These are phyloP conservation scores for Smutsia gigantea DNA, from an alignment of 2,797 vertebrate species.

Conservation along the genomic window DNA sequence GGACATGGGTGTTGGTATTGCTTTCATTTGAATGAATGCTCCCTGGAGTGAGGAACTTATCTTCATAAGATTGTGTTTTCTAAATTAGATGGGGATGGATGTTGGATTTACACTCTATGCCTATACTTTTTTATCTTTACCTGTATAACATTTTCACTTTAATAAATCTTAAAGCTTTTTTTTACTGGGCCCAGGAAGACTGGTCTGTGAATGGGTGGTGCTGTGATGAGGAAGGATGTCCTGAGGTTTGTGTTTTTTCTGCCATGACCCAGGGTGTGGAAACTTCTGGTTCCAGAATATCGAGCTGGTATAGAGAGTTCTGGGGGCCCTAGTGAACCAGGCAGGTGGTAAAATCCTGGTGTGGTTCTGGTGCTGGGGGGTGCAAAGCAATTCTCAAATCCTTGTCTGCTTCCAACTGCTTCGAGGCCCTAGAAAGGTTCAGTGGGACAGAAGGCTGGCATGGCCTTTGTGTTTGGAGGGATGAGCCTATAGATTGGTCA, in stretches of 20 bases:
- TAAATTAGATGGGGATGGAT: neutral
- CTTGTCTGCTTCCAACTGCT: neutral
- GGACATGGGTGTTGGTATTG: neutral
- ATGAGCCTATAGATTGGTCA: neutral
- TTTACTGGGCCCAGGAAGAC: neutral
- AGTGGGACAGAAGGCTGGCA: fast-evolving
- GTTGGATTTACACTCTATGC: neutral
- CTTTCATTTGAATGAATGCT: neutral
- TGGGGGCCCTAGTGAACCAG: neutral
- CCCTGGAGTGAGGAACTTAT: neutral
- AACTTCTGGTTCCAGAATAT: neutral
- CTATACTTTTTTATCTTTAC: neutral
- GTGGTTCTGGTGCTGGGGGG: neutral
- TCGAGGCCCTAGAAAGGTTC: neutral
- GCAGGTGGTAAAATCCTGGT: neutral
- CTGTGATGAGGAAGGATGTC: neutral
- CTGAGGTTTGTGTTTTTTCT: neutral
- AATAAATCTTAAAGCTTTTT: neutral
- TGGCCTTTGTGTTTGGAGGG: neutral
- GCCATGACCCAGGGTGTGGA: neutral
- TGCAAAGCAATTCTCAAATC: neutral
- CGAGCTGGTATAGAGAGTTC: neutral
- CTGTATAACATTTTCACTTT: neutral
- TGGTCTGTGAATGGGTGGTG: neutral
- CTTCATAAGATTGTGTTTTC: neutral